phyloP scores from a whole-genome alignment of 1,140 invertebrate species.

The Conopomorpha cramerella region DNA sequence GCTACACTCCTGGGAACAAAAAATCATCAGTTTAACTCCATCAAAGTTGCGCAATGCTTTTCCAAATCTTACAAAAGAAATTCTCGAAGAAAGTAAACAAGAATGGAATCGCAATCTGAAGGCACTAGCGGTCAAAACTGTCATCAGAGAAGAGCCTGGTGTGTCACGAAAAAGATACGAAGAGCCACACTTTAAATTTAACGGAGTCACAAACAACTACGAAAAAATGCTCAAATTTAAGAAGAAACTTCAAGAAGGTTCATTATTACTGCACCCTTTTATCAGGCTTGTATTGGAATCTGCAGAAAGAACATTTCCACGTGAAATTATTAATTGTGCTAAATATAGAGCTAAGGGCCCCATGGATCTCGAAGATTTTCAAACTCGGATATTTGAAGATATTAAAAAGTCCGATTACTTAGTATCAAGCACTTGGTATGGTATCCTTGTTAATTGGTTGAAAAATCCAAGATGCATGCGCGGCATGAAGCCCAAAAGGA shows the following conservation, averaged over 20 bases:
- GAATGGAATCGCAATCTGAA: constrained; percentile 56
- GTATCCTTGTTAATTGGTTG: constrained; percentile 39
- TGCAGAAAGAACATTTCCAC: constrained; percentile 59
- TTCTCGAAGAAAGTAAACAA: constrained; percentile 52
- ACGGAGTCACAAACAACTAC: constrained; percentile 64
- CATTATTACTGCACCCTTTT: constrained; percentile 65
- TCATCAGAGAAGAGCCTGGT: constrained; percentile 49
- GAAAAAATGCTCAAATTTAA: constrained; percentile 62
- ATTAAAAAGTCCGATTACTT: constrained; percentile 48
- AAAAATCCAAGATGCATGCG: constrained; percentile 45
- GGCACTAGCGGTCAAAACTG: constrained; percentile 48
- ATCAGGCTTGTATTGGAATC: constrained; percentile 64
- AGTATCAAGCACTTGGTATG: constrained; percentile 52
- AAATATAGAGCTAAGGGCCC: constrained; percentile 52
- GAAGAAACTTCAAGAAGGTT: constrained; percentile 54
- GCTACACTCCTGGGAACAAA: constrained; percentile 55
- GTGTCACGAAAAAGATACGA: constrained; percentile 32
- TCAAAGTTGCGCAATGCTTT: constrained; percentile 37
- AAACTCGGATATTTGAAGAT: constrained; percentile 42
- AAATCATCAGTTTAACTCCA: constrained; percentile 50
- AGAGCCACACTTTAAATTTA: constrained; percentile 60
- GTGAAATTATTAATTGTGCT: constrained; percentile 58
- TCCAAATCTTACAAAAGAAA: constrained; percentile 32
- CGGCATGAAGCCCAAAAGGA: constrained; percentile 32
- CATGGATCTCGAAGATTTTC: constrained; percentile 46